Evolutionary conservation across 1,140 invertebrate species (phyloP).

Genomic region (Thrips palmi): DNA sequence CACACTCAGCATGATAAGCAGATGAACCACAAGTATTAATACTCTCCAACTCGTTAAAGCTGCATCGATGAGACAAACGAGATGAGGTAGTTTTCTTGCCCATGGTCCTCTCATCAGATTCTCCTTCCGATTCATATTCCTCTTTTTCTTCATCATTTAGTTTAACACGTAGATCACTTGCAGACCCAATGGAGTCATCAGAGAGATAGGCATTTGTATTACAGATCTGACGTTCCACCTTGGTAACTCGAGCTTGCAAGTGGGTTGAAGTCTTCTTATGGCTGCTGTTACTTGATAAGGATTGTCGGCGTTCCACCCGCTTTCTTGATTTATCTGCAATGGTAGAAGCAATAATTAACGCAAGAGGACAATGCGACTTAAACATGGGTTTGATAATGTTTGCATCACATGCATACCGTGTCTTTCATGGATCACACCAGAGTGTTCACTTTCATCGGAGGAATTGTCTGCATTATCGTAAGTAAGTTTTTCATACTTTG

Average conservation of each 20-base stretch:
- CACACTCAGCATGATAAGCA: constrained; percentile 50
- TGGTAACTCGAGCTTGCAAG: no score
- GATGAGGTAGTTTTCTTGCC: no score
- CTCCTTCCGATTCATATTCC: constrained; percentile 22
- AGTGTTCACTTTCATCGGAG: constrained; percentile 26
- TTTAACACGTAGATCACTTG: constrained; percentile 46
- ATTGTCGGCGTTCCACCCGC: constrained; percentile 6
- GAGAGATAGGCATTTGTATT: no score
- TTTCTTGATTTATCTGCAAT: no score
- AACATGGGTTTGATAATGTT: neutral
- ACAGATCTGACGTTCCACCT: no score
- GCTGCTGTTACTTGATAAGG: constrained; percentile 4
- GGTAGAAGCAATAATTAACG: no score
- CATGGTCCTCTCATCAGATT: constrained; percentile 23
- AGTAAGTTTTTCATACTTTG: constrained; percentile 61
- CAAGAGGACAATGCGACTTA: constrained; percentile 1
- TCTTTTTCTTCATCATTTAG: constrained; percentile 35
- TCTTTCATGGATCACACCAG: neutral
- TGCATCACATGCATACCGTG: neutral
- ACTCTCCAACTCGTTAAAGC: no score
- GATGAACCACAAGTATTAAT: constrained; percentile 47
- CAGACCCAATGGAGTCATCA: constrained; percentile 56
- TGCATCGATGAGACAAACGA: no score
- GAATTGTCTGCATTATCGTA: constrained; percentile 34
- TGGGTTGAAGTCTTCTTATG: neutral